Base-by-base conservation (phyloP, 2,797 vertebrate species). In the Sebastes reedi region DNA sequence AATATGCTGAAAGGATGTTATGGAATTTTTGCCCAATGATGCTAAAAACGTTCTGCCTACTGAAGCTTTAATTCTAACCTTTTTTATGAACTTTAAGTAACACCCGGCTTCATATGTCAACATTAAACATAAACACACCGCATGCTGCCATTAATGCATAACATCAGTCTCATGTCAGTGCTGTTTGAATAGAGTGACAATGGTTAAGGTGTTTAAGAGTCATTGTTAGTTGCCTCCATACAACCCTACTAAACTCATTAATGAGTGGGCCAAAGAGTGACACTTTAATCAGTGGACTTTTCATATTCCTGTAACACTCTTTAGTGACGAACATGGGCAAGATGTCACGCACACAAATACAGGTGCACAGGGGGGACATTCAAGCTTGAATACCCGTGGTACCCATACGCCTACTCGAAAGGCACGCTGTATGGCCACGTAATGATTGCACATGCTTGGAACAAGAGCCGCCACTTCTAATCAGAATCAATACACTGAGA, bases 401-500 rank as follows among this genome's bases (percentile, higher is more conserved):
- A 20, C 13, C 54, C 8, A 24, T 32, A 79, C 72, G 39, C 39
- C 11, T 29, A 71, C 73, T 64, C 58, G 30, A 76, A 79, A 75
- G 62, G 65, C 46, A 16, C 1, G 67, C 9, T 4, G 54, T 55
- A 72, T 20, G 64, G 74, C 29, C 78, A 55, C 3, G 25, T 72
- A 82, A 81, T 77, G 72, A 79, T 80, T 5, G 6, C 54, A 72
- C 74, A 73, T 69, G 80, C 77, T 64, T 50, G 8, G 30, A 77
- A 76, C 69, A 77, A 50, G 84, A 89, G 72, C 76, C 8, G 88
- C 81, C 83, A 86, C 85, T 72, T 88, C 60, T 81, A 87, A 87
- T 92, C 83, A 85, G 54, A 79, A 75, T 85, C 86, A 80, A 76
- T 65, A 24, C 64, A 46, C 52, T 30, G 22, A 81, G 60, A 81